These are phyloP conservation scores for Dreissena rostriformis DNA, from an alignment of 1,140 invertebrate genomes.

Conservation along the genomic window DNA sequence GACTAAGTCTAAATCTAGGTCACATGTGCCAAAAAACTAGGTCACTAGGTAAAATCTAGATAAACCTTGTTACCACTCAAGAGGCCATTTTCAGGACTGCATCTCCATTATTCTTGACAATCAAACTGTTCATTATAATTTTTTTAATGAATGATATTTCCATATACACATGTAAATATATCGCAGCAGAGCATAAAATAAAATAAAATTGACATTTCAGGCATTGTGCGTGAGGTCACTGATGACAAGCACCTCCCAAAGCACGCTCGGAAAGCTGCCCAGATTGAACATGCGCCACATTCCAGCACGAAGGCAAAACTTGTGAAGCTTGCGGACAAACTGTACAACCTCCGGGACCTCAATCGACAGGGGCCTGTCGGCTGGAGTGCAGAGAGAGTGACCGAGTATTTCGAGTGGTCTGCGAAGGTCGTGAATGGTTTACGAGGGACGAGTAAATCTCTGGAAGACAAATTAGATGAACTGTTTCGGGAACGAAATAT, in stretches of 20 bases:
- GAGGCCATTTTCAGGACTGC: too few species aligned
- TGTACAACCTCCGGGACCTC: conserved; percentile 92
- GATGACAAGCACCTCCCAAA: conserved; percentile 90
- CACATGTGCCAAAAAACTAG: too few species aligned
- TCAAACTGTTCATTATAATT: not conserved
- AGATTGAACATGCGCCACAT: conserved; percentile 86
- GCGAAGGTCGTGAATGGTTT: conserved; percentile 87
- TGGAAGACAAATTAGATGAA: conserved; percentile 86
- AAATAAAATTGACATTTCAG: conserved; percentile 62
- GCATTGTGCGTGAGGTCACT: conserved; percentile 83
- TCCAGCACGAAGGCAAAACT: conserved; percentile 87
- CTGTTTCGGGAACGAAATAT: conserved; percentile 80
- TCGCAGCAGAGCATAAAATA: too few species aligned
- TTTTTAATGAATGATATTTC: not conserved
- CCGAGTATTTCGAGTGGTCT: conserved; percentile 89
- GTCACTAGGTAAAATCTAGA: too few species aligned
- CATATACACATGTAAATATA: too few species aligned
- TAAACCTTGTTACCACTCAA: too few species aligned
- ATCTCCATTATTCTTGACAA: not conserved
- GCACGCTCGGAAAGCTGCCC: conserved; percentile 86
- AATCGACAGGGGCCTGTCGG: conserved; percentile 84
- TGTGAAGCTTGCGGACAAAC: conserved; percentile 92
- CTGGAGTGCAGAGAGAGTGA: conserved; percentile 85
- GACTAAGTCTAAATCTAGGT: too few species aligned
- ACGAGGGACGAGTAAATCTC: conserved; percentile 85